phyloP scores from a whole-genome alignment of 2,113 vertebrate species.

The zebrafish (Danio rerio) region GRCz12tu NC_133178.1:10333001-10333500 shows the following conservation, averaged over 20 bases:
- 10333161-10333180: conserved; percentile 4
- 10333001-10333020: too few species aligned
- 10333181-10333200: not conserved
- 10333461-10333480: too few species aligned
- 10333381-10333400: conserved; percentile 52
- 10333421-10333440: too few species aligned
- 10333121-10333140: too few species aligned
- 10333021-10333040: too few species aligned
- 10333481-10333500: too few species aligned
- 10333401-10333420: not conserved
- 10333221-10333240: conserved; percentile 52
- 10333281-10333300: conserved; percentile 62
- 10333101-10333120: too few species aligned
- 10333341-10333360: conserved; percentile 67
- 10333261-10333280: conserved; percentile 61
- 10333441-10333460: too few species aligned
- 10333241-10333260: conserved; percentile 69
- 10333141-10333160: not conserved
- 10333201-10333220: not conserved
- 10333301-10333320: conserved; percentile 69
- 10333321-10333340: conserved; percentile 72
- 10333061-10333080: too few species aligned
- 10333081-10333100: too few species aligned
- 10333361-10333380: conserved; percentile 65
- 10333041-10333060: too few species aligned